Evolutionary conservation across 2,797 vertebrate genomes (phyloP).

Genomic region (Uromys caudimaculatus): DNA sequence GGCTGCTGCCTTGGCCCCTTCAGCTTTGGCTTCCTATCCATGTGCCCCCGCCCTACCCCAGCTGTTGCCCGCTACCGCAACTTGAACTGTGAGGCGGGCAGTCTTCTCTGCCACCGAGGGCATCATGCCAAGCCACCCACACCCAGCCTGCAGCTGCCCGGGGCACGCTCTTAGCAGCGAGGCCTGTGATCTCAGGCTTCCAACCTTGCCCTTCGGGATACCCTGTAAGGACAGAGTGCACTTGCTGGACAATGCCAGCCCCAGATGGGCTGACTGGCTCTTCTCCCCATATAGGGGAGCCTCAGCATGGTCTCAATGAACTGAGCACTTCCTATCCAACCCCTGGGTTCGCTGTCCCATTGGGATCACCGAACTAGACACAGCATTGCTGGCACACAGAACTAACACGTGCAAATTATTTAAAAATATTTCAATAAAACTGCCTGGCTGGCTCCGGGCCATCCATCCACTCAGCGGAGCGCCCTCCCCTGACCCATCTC

Average conservation of each 20-base stretch:
- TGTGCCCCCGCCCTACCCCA: constrained; percentile 91
- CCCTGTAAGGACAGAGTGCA: constrained; percentile 18
- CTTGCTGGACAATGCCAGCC: constrained; percentile 16
- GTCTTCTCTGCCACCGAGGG: constrained; percentile 89
- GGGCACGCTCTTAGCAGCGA: constrained; percentile 89
- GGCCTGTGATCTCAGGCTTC: constrained; percentile 66
- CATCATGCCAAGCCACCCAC: constrained; percentile 83
- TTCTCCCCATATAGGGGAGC: constrained; percentile 48
- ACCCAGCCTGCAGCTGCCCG: constrained; percentile 91
- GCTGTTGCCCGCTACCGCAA: constrained; percentile 94
- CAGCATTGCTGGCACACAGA: constrained; percentile 73
- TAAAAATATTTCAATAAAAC: constrained; percentile 85
- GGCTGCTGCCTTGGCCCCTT: constrained; percentile 94
- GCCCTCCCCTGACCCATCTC: constrained; percentile 57
- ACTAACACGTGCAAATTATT: constrained; percentile 83
- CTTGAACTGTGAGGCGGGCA: constrained; percentile 92
- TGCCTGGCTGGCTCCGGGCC: constrained; percentile 83
- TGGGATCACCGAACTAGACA: constrained; percentile 75
- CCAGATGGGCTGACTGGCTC: constrained; percentile 30
- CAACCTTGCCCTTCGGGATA: constrained; percentile 56
- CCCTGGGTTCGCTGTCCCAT: constrained; percentile 44
- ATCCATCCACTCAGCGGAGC: constrained; percentile 72
- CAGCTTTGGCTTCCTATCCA: constrained; percentile 92
- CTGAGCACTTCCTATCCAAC: constrained; percentile 55
- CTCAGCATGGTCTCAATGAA: constrained; percentile 68